Conservation (phyloP, 2,113 vertebrate genomes). For the Sturnus vulgaris region DNA sequence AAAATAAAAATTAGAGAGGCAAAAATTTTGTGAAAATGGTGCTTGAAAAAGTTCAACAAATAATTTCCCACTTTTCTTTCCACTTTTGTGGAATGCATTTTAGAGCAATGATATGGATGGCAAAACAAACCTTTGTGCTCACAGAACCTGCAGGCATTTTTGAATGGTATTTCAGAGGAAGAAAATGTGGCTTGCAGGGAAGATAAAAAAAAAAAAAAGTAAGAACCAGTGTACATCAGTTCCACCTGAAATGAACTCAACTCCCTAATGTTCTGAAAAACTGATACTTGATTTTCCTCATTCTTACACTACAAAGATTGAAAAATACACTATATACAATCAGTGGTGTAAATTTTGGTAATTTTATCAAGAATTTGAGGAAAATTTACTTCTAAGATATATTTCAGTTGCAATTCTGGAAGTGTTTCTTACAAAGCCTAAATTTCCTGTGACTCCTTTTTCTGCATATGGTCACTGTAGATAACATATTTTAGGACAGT, state of each 20-base stretch:
- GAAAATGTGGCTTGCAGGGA: not conserved
- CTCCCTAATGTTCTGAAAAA: not conserved
- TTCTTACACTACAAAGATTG: not conserved
- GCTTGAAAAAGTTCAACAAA: not conserved
- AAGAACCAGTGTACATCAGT: not conserved
- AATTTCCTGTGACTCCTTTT: not conserved
- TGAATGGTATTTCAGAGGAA: not conserved
- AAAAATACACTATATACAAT: not conserved
- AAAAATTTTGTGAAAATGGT: not conserved
- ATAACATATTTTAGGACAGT: not conserved
- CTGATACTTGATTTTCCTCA: not conserved
- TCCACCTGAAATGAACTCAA: not conserved
- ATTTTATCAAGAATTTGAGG: not conserved
- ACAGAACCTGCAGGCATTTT: not conserved
- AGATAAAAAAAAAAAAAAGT: not conserved
- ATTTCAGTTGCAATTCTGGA: not conserved
- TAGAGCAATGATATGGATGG: not conserved
- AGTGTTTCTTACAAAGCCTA: not conserved
- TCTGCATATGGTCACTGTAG: not conserved
- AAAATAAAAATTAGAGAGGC: not conserved
- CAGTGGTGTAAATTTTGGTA: not conserved
- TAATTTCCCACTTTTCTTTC: not conserved
- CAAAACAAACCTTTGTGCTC: not conserved
- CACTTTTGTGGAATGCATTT: not conserved
- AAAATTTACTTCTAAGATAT: not conserved